Evolutionary conservation across 2,888 invertebrate species (phyloP).

Genomic region (Agonum fuliginosum): DNA sequence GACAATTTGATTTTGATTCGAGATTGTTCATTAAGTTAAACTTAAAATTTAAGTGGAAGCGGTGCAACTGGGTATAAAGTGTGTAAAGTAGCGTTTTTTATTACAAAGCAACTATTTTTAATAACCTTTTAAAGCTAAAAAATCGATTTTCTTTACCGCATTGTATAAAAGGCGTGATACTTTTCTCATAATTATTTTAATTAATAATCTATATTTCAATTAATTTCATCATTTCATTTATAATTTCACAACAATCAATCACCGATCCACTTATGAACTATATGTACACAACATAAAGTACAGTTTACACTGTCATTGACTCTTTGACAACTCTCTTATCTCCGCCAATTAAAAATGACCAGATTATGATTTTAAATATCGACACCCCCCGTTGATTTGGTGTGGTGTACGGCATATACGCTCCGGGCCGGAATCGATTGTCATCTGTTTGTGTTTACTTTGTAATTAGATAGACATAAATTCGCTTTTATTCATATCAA

Average conservation of each 20-base stretch:
- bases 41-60: too few relatives aligned
- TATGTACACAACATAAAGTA: too few relatives aligned
- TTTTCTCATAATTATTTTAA: not conserved
- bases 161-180: not conserved
- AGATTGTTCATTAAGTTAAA: too few relatives aligned
- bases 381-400: not conserved
- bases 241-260: not conserved
- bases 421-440: not conserved
- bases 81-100: too few relatives aligned
- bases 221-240: not conserved
- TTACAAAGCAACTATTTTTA: too few relatives aligned
- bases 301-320: not conserved
- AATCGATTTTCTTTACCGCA: too few relatives aligned
- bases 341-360: slow-evolving; percentile 33
- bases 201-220: not conserved
- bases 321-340: slow-evolving; percentile 21
- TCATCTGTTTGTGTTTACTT: slow-evolving; percentile 44
- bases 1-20: too few relatives aligned
- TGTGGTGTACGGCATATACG: too few relatives aligned
- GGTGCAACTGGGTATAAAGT: too few relatives aligned
- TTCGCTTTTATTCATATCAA: slow-evolving; percentile 40
- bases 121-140: too few relatives aligned
- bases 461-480: slow-evolving; percentile 40
- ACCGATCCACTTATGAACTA: not conserved
- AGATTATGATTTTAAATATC: slow-evolving; percentile 28